phyloP scores from a whole-genome alignment of 2,797 vertebrate species.

The Dryobates pubescens region DNA sequence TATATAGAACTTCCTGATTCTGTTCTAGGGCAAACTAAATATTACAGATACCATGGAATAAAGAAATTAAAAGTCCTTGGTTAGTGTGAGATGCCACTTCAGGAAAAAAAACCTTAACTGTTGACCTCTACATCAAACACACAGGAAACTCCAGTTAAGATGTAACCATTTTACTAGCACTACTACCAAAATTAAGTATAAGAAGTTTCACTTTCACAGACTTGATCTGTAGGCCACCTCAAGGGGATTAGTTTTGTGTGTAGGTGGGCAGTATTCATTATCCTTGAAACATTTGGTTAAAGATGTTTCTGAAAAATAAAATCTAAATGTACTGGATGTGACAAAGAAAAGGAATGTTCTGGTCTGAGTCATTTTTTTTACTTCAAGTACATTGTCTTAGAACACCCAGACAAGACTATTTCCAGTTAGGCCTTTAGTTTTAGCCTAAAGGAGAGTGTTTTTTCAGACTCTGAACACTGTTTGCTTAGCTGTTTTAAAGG shows the following conservation, averaged over 20 bases:
- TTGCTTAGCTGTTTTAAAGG: constrained; percentile 38
- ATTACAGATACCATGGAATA: neutral
- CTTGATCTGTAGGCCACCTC: neutral
- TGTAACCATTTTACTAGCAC: neutral
- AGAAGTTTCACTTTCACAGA: neutral
- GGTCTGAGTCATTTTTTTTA: neutral
- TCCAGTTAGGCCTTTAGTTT: constrained; percentile 25
- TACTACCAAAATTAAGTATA: neutral
- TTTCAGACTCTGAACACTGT: neutral
- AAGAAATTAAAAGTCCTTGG: neutral
- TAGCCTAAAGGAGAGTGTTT: constrained; percentile 26
- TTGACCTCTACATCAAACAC: neutral
- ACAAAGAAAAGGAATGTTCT: neutral
- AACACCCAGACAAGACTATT: neutral
- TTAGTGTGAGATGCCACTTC: neutral
- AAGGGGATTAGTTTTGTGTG: neutral
- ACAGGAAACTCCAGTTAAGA: neutral
- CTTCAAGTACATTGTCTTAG: neutral
- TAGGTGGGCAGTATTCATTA: neutral
- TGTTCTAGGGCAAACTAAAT: neutral
- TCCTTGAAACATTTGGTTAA: neutral
- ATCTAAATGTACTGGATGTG: neutral
- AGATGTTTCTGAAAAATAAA: constrained; percentile 8
- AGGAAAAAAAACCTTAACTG: neutral
- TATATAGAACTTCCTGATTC: neutral